Base-by-base conservation (phyloP, 2,797 vertebrate genomes). In the Capromys pilorides region DNA sequence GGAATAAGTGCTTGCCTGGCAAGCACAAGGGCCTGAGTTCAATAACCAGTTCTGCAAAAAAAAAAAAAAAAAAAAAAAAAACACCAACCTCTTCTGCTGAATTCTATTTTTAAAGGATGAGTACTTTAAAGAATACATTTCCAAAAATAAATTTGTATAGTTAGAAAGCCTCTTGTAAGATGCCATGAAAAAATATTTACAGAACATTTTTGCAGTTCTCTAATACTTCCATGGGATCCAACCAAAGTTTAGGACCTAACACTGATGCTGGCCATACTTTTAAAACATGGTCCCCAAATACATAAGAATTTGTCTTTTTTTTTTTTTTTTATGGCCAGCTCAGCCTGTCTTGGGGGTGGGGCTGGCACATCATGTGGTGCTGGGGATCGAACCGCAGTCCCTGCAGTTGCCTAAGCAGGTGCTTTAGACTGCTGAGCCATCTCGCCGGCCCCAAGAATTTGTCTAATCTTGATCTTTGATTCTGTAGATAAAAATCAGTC, bases 401-500 rank as follows among this genome's bases (percentile, higher is more conserved):
- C 45, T 45, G 45, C 45, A 45, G 45, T 45, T 45, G 45, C 45
- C 45, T 45, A 45, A 45, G 45, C 45, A 45, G 8, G 45, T 8
- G 4, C 45, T 45, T 45, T 45, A 45, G 45, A 45, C 45, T 8
- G 8, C 45, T 45, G 45, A 45, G 45, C 45, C 45, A 45, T 45
- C 8, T 45, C 8, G 45, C 8, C 45, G 45, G 45, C 45, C 45
- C 45, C 88, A 94, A 93, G 28, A 75, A 88, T 57, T 77, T 75
- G 13, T 41, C 51, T 83, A 81, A 49, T 96, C 62, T 93, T 86
- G 41, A 86, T 69, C 84, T 93, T 95, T 93, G 73, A 78, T 24
- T 88, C 26, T 69, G 26, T n/a, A 39, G 36, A 92, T 85, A 94
- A 95, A 95, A 95, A 82, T 57, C 84, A 93, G 36, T 64, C 45